A percentile compares a stretch with the other conserved stretches of the same genome.
Evolutionary conservation across 2,113 vertebrate genomes (phyloP).

Genomic region (Psittacus erithacus): DNA sequence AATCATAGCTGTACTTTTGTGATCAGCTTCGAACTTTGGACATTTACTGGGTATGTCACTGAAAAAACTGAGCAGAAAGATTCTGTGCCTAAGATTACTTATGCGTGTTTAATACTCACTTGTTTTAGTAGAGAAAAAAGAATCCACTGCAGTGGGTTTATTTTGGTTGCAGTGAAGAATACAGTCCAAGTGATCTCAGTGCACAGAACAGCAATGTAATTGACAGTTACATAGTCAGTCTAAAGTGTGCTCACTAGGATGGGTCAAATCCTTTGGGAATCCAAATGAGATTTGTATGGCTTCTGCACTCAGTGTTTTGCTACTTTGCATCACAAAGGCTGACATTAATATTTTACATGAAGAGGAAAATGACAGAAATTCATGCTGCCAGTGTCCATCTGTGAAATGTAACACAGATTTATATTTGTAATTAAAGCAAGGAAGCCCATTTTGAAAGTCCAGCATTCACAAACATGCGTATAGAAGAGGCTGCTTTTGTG

Average conservation of each 20-base stretch:
- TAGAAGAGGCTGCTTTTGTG: neutral
- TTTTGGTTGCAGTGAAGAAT: conserved; percentile 28
- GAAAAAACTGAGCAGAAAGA: conserved; percentile 8
- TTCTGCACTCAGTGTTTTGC: conserved; percentile 7
- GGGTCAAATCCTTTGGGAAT: conserved; percentile 40
- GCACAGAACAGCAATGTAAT: neutral
- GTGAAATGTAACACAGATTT: neutral
- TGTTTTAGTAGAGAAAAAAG: neutral
- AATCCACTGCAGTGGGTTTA: neutral
- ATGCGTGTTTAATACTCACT: conserved; percentile 7
- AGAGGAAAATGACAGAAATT: neutral
- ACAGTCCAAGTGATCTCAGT: neutral
- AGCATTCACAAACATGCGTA: neutral
- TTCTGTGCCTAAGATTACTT: neutral
- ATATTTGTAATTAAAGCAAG: conserved; percentile 13
- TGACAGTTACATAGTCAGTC: conserved; percentile 48
- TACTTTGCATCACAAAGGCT: conserved; percentile 17
- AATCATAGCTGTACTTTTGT: neutral
- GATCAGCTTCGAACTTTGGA: neutral
- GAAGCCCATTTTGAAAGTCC: neutral
- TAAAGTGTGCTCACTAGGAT: conserved; percentile 18
- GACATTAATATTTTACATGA: neutral
- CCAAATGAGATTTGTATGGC: conserved; percentile 38
- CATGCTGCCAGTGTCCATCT: neutral
- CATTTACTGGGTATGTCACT: neutral